Base-by-base conservation (phyloP, 2,113 vertebrate genomes). In the Rhegmatorhina hoffmannsi region DNA sequence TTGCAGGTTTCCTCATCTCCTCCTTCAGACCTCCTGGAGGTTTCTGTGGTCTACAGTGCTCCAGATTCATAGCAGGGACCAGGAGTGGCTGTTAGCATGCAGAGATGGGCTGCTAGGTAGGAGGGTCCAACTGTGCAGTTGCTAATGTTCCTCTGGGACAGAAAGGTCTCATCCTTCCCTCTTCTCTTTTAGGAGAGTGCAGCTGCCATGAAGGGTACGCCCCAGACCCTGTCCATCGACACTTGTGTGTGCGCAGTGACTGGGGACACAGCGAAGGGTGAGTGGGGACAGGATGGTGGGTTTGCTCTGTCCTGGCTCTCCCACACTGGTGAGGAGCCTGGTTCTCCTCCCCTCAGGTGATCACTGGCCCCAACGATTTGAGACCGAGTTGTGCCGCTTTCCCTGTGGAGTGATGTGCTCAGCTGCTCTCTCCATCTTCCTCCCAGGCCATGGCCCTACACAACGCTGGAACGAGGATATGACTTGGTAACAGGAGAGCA, bases 261-360 rank as follows among this genome's bases (percentile, higher is more conserved):
- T 99, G 99, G 99, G 99, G 99, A 74, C 99, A 99, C 90, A 99
- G 99, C 8, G 99, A 99, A 96, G 99, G 99, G 99, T 99, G 97
- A 98, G 99, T 97, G 87, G 53, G n/a, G 73, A 18, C 67, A 17
- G 0, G 11, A 13, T 17, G 59, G 40, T 64, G 53, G 0, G 1
- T n/a, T 69, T 1, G 9, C 1, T 36, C 53, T 69, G 16, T 49
- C 38, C 53, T 3, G 5, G 23, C 28, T 36, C 43, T 36, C 43
- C n/a, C 9, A 0, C 0, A 0, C 1, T 31, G 28, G 4, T n/a
- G 53, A 72, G 85, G 34, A 40, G 29, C 25, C 26, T 10, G 1
- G 18, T 13, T 69, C 34, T 86, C 4, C 21, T 79, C 33, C 38
- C 43, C 26, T 3, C 3, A 1, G 3, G 13, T 17, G 36, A 2